phyloP scores from a whole-genome alignment of 2,888 invertebrate genomes.

The Gastracanthus pulcherrimus region DNA sequence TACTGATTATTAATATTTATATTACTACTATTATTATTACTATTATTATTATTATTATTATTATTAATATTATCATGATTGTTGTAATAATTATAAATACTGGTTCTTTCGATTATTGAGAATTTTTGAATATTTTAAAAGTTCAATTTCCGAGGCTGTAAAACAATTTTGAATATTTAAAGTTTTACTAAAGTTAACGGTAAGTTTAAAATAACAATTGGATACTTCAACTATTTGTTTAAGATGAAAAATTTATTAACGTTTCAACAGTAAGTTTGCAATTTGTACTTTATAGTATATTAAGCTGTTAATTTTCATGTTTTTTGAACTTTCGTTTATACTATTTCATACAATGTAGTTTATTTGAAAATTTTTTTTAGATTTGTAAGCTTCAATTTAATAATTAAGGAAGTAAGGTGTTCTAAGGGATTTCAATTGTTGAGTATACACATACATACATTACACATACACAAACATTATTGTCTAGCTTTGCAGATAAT shows the following conservation, averaged over 20 bases:
- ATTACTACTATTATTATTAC: constrained; percentile 1
- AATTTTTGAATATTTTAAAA: constrained; percentile 7
- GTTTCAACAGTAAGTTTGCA: constrained; percentile 56
- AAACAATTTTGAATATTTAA: constrained; percentile 38
- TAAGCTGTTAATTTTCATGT: constrained; percentile 52
- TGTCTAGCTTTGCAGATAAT: constrained; percentile 46
- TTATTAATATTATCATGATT: constrained; percentile 4
- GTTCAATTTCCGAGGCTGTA: constrained; percentile 38
- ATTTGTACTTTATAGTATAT: constrained; percentile 48
- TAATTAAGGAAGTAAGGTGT: constrained; percentile 43
- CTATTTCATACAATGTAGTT: constrained; percentile 43
- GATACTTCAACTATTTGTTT: constrained; percentile 30
- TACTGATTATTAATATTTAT: not conserved
- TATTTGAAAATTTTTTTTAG: constrained; percentile 46
- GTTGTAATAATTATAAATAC: constrained; percentile 1
- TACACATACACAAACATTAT: constrained; percentile 54
- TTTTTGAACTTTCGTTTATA: constrained; percentile 49
- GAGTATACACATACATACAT: constrained; percentile 43
- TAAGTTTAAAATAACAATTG: constrained; percentile 52
- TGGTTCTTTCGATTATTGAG: constrained; percentile 21
- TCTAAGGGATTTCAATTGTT: constrained; percentile 40
- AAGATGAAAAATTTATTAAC: constrained; percentile 49
- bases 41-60: not conserved
- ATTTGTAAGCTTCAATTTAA: constrained; percentile 54
- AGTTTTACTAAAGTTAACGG: constrained; percentile 51